These are phyloP conservation scores for Podarcis siculus DNA, from an alignment of 2,797 vertebrate species.

Conservation along the genomic window DNA sequence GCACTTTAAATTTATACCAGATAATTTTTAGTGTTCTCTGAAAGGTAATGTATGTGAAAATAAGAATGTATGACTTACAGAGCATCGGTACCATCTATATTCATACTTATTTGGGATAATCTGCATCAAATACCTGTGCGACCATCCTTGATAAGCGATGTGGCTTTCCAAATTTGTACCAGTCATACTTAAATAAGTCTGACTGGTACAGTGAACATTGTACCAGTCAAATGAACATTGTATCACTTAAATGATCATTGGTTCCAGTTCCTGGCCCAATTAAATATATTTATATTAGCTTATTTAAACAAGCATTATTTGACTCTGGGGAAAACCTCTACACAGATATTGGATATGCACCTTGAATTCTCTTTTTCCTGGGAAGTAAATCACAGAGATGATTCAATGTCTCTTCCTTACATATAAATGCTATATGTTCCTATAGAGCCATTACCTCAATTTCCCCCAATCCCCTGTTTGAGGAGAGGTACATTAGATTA, in stretches of 20 bases:
- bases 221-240: neutral
- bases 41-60: too few species aligned
- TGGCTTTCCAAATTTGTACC: too few species aligned
- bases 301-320: constrained; percentile 42
- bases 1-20: too few species aligned
- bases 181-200: too few species aligned
- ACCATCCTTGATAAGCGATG: too few species aligned
- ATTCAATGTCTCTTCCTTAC: neutral
- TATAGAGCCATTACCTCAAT: neutral
- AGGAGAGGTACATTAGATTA: neutral
- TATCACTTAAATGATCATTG: neutral
- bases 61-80: too few species aligned
- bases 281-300: constrained; percentile 34
- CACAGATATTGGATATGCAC: constrained; percentile 7
- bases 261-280: constrained; percentile 18
- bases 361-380: constrained; percentile 20
- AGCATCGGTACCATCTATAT: too few species aligned
- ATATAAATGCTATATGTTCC: neutral
- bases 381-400: neutral
- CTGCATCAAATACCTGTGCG: too few species aligned
- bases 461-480: neutral
- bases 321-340: constrained; percentile 38
- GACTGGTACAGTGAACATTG: neutral
- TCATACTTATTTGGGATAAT: too few species aligned
- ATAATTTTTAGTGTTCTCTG: too few species aligned